These are phyloP conservation scores for Nibea albiflora DNA, from an alignment of 2,113 vertebrate species.

Conservation along the genomic window DNA sequence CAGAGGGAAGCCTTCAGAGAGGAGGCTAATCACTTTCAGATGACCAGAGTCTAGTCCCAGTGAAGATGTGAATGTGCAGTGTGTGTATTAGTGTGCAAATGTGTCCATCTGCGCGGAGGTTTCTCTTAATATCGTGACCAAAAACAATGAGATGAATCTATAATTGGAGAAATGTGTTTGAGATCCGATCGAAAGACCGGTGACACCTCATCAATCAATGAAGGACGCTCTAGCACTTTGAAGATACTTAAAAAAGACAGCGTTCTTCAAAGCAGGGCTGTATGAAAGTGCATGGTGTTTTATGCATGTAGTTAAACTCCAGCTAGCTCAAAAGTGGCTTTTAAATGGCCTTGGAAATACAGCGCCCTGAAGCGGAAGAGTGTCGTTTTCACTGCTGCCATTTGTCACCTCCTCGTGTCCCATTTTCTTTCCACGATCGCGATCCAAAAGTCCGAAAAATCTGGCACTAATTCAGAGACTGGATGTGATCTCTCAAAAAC, in stretches of 20 bases:
- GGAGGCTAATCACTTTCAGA: constrained; percentile 84
- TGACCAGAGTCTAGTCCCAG: constrained; percentile 77
- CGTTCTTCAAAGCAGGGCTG: background rate
- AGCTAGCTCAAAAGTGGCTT: constrained; percentile 14
- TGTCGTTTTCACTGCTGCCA: constrained; percentile 19
- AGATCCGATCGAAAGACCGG: constrained; percentile 27
- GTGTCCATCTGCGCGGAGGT: constrained; percentile 23
- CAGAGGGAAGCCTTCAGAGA: constrained; percentile 63
- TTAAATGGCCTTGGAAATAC: constrained; percentile 25
- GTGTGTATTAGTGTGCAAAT: constrained; percentile 43
- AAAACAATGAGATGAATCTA: constrained; percentile 55
- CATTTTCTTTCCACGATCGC: constrained; percentile 42
- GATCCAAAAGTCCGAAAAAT: constrained; percentile 54
- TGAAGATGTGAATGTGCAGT: constrained; percentile 66
- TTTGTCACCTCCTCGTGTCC: constrained; percentile 33
- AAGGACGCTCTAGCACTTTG: background rate
- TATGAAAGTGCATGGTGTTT: constrained; percentile 11
- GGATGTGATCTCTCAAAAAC: constrained; percentile 36
- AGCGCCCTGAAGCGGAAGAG: constrained; percentile 19
- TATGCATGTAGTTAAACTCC: background rate
- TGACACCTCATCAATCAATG: constrained; percentile 15
- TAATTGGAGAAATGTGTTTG: constrained; percentile 64
- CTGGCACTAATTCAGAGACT: constrained; percentile 52
- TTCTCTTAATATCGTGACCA: constrained; percentile 42
- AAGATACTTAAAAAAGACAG: constrained; percentile 7